phyloP scores from a whole-genome alignment of 2,888 invertebrate genomes.

The Zygaena filipendulae region DNA sequence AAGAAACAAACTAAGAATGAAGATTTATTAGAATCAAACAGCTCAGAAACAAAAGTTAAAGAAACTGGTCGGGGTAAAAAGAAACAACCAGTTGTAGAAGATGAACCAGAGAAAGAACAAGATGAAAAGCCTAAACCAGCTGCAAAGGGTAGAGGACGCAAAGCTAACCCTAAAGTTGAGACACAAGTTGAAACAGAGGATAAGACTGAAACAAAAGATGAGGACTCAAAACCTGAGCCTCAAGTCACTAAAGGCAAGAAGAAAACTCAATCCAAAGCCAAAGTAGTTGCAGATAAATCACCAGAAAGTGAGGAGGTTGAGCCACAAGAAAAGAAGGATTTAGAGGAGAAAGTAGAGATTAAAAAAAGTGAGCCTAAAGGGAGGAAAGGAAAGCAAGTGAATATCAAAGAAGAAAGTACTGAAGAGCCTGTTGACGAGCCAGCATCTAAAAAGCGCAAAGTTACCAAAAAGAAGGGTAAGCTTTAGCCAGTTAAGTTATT shows the following conservation, averaged over 20 bases:
- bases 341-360: slow-evolving; percentile 28
- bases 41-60: slow-evolving; percentile 27
- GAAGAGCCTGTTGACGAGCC: slow-evolving; percentile 31
- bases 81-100: slow-evolving; percentile 28
- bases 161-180: slow-evolving; percentile 31
- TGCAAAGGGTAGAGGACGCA: slow-evolving; percentile 38
- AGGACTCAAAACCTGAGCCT: slow-evolving; percentile 30
- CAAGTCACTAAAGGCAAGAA: slow-evolving; percentile 23
- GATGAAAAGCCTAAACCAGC: slow-evolving; percentile 31
- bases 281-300: slow-evolving; percentile 27
- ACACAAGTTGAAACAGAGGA: slow-evolving; percentile 27
- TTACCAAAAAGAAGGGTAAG: slow-evolving; percentile 37
- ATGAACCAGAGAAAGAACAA: slow-evolving; percentile 21
- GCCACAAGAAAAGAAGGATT: slow-evolving; percentile 28
- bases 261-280: slow-evolving; percentile 25
- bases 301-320: slow-evolving; percentile 28
- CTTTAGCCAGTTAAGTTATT: no score
- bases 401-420: slow-evolving; percentile 34
- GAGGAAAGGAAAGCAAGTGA: slow-evolving; percentile 42
- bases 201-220: slow-evolving; percentile 26
- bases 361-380: slow-evolving; percentile 36
- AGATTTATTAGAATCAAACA: slow-evolving; percentile 17
- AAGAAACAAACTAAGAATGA: slow-evolving; percentile 47
- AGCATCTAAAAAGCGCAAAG: slow-evolving; percentile 35
- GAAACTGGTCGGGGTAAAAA: slow-evolving; percentile 35